Conservation (phyloP, 2,113 vertebrate species). For the Poicephalus gulielmi region DNA sequence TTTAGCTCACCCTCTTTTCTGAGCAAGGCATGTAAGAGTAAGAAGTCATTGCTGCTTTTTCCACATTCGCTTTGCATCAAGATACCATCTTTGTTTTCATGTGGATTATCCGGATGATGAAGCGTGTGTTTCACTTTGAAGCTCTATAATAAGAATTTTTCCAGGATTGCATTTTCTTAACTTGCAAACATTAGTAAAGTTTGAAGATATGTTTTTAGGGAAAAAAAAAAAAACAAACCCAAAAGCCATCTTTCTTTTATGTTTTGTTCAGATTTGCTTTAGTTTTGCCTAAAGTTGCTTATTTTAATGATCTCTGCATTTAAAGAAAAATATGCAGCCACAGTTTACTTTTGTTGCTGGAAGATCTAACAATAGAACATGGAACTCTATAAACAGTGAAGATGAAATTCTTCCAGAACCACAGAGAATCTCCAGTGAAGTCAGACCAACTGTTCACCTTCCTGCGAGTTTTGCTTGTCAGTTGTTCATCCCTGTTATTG, state of each 20-base stretch:
- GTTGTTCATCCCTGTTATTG: background rate
- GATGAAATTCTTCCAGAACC: background rate
- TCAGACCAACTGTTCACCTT: background rate
- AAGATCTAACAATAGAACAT: background rate
- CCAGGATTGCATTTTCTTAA: background rate
- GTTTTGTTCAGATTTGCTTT: background rate
- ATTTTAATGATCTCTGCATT: background rate
- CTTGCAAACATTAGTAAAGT: background rate
- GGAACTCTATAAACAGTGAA: background rate
- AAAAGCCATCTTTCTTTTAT: background rate
- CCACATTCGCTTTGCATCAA: background rate
- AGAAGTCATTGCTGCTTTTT: background rate
- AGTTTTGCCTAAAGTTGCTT: background rate
- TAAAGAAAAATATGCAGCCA: background rate
- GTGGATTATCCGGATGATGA: background rate
- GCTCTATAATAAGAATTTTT: background rate
- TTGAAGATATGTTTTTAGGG: background rate
- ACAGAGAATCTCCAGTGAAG: background rate
- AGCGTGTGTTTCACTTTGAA: background rate
- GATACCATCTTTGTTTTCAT: background rate
- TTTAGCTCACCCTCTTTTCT: background rate
- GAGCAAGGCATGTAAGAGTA: background rate
- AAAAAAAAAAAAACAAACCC: fast-evolving
- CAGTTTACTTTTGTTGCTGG: background rate
- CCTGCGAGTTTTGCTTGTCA: background rate